Conservation (phyloP, 1,140 invertebrate genomes). For the Drosophila seguyi region DNA sequence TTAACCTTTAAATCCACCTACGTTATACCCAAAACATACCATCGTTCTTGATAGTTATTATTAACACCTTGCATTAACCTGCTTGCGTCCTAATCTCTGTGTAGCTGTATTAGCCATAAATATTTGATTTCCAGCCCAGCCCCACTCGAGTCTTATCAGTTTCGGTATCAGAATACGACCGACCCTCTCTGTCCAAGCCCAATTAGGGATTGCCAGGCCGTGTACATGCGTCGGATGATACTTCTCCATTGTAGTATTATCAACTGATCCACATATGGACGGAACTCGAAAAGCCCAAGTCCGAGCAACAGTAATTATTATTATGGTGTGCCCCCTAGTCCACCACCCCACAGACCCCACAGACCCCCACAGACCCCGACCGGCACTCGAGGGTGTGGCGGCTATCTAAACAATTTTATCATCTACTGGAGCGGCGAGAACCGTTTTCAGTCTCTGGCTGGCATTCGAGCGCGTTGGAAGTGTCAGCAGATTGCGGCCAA, state of each 20-base stretch:
- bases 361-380: background rate
- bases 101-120: constrained; percentile 21
- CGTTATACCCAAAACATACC: background rate
- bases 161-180: constrained; percentile 9
- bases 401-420: constrained; percentile 63
- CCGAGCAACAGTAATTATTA: constrained; percentile 31
- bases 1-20: constrained; percentile 1
- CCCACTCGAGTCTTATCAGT: constrained; percentile 25
- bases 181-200: background rate
- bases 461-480: constrained; percentile 62
- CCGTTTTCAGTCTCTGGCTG: constrained; percentile 58
- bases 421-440: constrained; percentile 48
- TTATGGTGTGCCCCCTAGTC: constrained; percentile 7
- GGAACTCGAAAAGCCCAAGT: constrained; percentile 11
- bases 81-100: constrained; percentile 23
- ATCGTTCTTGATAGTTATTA: background rate
- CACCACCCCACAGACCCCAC: constrained; percentile 1
- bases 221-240: background rate
- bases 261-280: constrained; percentile 44
- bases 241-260: constrained; percentile 3
- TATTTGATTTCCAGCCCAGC: constrained; percentile 28
- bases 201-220: constrained; percentile 34
- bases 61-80: constrained; percentile 9
- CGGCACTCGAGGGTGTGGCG: constrained; percentile 30
- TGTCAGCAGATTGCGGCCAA: constrained; percentile 34